Conservation (phyloP, 2,113 vertebrate genomes). For the Phylloscopus whistleri region DNA sequence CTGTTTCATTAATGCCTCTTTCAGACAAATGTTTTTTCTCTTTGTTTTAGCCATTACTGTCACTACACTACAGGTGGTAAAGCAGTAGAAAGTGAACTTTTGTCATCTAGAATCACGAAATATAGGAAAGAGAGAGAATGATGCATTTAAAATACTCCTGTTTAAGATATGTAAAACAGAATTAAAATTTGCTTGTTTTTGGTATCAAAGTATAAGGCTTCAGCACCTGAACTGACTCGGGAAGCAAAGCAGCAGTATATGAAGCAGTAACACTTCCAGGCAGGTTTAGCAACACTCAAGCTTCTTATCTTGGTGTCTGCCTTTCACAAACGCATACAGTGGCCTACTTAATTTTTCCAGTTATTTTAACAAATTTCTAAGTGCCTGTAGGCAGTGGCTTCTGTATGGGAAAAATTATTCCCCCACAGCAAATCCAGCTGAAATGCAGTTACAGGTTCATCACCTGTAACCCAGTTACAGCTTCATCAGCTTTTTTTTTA, state of each 20-base stretch:
- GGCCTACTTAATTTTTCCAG: not conserved
- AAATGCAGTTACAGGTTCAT: not conserved
- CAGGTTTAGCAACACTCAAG: not conserved
- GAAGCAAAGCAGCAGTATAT: not conserved
- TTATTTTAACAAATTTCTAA: constrained; percentile 20
- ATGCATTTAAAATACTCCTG: not conserved
- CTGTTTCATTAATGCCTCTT: not conserved
- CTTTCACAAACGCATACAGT: not conserved
- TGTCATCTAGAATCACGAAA: not conserved
- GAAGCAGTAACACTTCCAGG: not conserved
- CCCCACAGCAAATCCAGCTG: not conserved
- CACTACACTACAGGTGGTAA: not conserved
- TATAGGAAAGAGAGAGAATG: not conserved
- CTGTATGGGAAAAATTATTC: not conserved
- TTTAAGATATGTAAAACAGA: not conserved
- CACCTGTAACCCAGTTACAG: not conserved
- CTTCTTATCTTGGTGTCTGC: not conserved
- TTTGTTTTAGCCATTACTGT: not conserved
- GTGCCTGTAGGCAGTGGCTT: not conserved
- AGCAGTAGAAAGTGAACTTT: not conserved
- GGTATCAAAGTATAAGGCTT: not conserved
- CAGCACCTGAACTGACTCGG: not conserved
- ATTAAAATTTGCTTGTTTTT: not conserved
- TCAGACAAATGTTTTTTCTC: not conserved
- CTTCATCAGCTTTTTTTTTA: not conserved